phyloP scores from a whole-genome alignment of 2,888 invertebrate genomes.

The Rhagonycha lutea region DNA sequence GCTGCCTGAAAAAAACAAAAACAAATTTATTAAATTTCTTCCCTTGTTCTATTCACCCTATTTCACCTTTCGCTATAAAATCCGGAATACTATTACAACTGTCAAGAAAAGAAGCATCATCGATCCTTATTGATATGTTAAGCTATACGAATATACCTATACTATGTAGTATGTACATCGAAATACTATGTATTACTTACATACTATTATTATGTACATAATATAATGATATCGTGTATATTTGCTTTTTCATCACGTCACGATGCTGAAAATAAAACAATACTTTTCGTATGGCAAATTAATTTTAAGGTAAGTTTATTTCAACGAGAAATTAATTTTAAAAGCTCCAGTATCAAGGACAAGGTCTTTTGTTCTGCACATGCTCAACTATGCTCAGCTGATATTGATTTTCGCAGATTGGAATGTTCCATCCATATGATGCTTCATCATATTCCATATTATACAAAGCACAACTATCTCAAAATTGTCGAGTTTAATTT shows the following conservation, averaged over 20 bases:
- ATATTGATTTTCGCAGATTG: constrained; percentile 32
- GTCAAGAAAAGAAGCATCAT: neutral
- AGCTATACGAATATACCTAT: neutral
- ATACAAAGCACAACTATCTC: neutral
- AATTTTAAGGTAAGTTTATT: constrained; percentile 30
- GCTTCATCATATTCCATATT: neutral
- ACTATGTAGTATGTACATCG: no score
- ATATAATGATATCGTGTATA: neutral
- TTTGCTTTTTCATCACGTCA: neutral
- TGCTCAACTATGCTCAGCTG: constrained; percentile 32
- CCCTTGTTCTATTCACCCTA: neutral
- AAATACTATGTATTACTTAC: no score
- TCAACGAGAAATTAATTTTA: neutral
- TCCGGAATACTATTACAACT: neutral
- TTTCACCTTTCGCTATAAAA: neutral
- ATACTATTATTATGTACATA: no score
- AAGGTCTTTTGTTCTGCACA: constrained; percentile 31
- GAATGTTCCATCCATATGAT: constrained; percentile 31
- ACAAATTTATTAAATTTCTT: neutral
- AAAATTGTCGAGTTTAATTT: neutral
- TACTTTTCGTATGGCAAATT: constrained; percentile 11
- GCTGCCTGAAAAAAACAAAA: neutral
- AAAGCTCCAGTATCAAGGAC: constrained; percentile 32
- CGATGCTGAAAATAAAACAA: constrained; percentile 15
- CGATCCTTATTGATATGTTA: neutral